A percentile compares a stretch with the other conserved stretches of the same genome.
phyloP scores from a whole-genome alignment of 2,797 vertebrate genomes.

The Enteromius treurensis region DNA sequence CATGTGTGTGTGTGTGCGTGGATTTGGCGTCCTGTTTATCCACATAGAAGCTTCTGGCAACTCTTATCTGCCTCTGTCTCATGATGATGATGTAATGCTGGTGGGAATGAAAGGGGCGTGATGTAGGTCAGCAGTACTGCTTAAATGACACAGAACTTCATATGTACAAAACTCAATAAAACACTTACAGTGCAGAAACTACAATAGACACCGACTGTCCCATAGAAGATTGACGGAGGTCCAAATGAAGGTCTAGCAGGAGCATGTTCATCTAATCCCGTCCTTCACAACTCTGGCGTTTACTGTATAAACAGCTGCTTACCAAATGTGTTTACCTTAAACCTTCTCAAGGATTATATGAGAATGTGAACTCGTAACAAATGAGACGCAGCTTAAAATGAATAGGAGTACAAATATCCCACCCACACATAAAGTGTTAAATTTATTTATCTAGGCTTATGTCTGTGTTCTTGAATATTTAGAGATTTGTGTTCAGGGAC shows the following conservation, averaged over 20 bases:
- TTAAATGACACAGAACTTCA: slow-evolving; percentile 34
- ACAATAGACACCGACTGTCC: not conserved
- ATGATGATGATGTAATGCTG: slow-evolving; percentile 47
- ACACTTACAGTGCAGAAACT: not conserved
- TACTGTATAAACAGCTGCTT: slow-evolving; percentile 10
- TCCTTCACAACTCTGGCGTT: not conserved
- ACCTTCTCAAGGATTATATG: slow-evolving; percentile 7
- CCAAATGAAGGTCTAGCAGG: not conserved
- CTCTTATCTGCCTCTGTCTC: slow-evolving; percentile 45
- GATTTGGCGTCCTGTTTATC: slow-evolving; percentile 31
- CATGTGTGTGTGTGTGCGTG: slow-evolving; percentile 28
- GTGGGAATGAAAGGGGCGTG: slow-evolving; percentile 14
- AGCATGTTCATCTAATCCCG: slow-evolving; percentile 20
- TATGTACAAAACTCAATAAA: slow-evolving; percentile 30
- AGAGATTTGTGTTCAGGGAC: not conserved
- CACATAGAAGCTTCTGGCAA: slow-evolving; percentile 37
- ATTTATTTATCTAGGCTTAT: not conserved
- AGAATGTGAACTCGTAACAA: slow-evolving; percentile 4
- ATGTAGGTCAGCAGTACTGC: slow-evolving; percentile 25
- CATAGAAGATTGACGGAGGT: not conserved
- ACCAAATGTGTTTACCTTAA: slow-evolving; percentile 33
- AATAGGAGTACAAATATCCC: slow-evolving; percentile 5
- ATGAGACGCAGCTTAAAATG: slow-evolving; percentile 8
- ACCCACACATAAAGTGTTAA: slow-evolving; percentile 3
- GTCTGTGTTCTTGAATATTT: slow-evolving; percentile 4